Conservation (phyloP, 1,140 invertebrate species). For the Solen grandis region DNA sequence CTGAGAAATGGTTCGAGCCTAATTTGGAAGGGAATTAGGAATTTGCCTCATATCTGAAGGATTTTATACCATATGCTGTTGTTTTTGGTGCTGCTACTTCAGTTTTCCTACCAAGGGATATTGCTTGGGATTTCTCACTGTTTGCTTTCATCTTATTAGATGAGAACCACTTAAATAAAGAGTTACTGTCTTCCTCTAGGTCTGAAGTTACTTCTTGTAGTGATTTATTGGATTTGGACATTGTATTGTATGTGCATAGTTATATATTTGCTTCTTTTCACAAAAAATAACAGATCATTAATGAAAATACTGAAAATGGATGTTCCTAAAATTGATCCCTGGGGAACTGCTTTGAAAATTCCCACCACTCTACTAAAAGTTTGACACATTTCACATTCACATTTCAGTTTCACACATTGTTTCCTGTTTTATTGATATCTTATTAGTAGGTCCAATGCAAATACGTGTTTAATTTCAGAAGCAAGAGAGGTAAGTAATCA, state of each 20-base stretch:
- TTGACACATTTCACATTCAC: too few species aligned
- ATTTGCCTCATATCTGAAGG: too few species aligned
- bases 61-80: too few species aligned
- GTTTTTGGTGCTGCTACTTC: too few species aligned
- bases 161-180: neutral
- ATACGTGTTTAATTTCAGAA: constrained; percentile 9
- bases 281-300: neutral
- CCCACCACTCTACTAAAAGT: neutral
- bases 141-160: neutral
- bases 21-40: too few species aligned
- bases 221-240: neutral
- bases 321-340: neutral
- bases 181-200: too few species aligned
- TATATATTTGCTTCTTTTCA: constrained; percentile 5
- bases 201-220: too few species aligned
- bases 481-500: neutral
- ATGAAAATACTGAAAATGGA: neutral
- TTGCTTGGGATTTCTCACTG: too few species aligned
- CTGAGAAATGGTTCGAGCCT: too few species aligned
- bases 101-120: too few species aligned
- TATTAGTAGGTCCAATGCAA: neutral
- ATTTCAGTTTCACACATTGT: constrained; percentile 6
- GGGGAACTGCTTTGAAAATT: constrained; percentile 2
- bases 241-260: constrained; percentile 9
- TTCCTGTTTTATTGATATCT: neutral